phyloP scores from a whole-genome alignment of 1,140 invertebrate species.

The Drosophila sturtevanti region DNA sequence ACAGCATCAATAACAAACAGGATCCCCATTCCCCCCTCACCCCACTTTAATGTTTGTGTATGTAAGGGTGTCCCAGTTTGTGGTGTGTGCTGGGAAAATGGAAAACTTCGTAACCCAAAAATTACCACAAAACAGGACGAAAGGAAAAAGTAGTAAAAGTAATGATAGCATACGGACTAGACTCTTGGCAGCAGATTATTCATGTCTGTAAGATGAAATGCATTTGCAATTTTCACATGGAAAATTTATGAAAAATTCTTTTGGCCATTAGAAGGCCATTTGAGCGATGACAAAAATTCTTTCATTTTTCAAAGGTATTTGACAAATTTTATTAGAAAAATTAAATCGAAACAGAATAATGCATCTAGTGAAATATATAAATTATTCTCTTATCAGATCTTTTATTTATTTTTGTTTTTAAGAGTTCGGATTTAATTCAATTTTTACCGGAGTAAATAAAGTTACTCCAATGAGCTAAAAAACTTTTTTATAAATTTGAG shows the following conservation, averaged over 20 bases:
- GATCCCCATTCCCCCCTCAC: not conserved
- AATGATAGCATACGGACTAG: not conserved
- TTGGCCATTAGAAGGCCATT: slow-evolving; percentile 19
- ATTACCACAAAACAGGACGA: not conserved
- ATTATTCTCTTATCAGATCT: no score
- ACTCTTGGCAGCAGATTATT: not conserved
- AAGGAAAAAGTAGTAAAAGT: not conserved
- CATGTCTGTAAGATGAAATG: not conserved
- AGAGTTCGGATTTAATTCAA: no score
- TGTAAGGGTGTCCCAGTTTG: not conserved
- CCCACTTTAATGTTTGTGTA: not conserved
- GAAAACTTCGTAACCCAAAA: not conserved
- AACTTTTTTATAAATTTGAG: no score
- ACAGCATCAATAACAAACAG: slow-evolving; percentile 36
- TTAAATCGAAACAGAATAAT: no score
- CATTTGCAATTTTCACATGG: not conserved
- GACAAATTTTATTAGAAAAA: no score
- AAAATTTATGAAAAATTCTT: not conserved
- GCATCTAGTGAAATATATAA: no score
- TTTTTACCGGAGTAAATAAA: no score
- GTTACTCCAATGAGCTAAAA: no score
- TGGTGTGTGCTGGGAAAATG: not conserved
- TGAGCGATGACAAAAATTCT: not conserved
- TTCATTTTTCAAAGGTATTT: not conserved
- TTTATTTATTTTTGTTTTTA: no score